Percentiles rank a stretch among this genome's conserved stretches.
phyloP scores from a whole-genome alignment of 2,113 vertebrate genomes.

The Sardina pilchardus region DNA sequence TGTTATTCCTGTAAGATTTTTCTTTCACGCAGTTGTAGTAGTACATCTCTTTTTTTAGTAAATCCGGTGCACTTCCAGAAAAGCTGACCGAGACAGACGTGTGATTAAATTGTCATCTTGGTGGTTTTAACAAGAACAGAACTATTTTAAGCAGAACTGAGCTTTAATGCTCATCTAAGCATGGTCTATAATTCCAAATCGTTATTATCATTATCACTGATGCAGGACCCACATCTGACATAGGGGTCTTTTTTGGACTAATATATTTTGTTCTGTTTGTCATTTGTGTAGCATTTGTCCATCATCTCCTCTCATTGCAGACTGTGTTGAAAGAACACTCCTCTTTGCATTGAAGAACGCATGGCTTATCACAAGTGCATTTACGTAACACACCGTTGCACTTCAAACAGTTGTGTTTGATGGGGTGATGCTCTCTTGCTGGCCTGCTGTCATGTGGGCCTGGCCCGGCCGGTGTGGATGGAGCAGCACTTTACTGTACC shows the following conservation, averaged over 20 bases:
- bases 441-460: neutral
- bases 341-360: neutral
- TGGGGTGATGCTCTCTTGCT: neutral
- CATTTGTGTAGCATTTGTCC: neutral
- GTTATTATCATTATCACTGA: neutral
- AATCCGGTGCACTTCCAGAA: neutral
- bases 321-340: neutral
- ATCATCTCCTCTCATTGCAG: neutral
- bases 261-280: neutral
- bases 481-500: conserved; percentile 6
- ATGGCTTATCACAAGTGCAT: neutral
- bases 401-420: neutral
- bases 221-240: conserved; percentile 5
- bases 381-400: neutral
- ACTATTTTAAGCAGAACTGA: neutral
- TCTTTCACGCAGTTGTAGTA: neutral
- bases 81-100: neutral
- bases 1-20: neutral
- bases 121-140: conserved; percentile 1
- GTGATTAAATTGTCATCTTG: neutral
- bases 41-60: neutral
- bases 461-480: neutral
- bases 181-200: neutral
- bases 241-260: neutral
- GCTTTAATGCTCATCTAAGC: neutral